phyloP scores from a whole-genome alignment of 2,888 invertebrate species.

The Dorcus hopei region DNA sequence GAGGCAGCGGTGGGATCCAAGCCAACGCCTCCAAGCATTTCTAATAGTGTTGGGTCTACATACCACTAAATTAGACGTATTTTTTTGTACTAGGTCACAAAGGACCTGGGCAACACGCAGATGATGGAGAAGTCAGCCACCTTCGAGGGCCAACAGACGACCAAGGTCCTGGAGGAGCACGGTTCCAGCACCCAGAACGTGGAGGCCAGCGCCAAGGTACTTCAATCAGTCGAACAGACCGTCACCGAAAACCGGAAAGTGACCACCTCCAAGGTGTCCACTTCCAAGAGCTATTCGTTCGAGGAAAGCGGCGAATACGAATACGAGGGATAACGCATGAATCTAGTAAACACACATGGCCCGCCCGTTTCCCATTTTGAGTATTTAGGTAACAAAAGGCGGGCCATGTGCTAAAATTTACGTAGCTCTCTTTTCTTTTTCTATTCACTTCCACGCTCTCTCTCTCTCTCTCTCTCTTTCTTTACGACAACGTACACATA shows the following conservation, averaged over 20 bases:
- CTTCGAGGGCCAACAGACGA: constrained; percentile 43
- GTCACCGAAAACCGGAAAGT: constrained; percentile 43
- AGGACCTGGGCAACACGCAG: constrained; percentile 44
- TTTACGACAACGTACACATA: too few relatives aligned
- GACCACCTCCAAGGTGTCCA: constrained; percentile 41
- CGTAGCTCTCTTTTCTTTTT: too few relatives aligned
- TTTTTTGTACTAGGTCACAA: constrained; percentile 38
- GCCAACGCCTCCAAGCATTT: too few relatives aligned
- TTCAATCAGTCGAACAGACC: constrained; percentile 37
- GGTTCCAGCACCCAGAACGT: constrained; percentile 35
- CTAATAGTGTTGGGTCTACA: too few relatives aligned
- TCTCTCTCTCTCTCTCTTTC: too few relatives aligned
- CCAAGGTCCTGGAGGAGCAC: constrained; percentile 43
- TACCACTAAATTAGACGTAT: too few relatives aligned
- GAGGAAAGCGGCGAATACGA: constrained; percentile 48
- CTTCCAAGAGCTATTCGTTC: constrained; percentile 45
- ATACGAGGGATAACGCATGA: constrained; percentile 18
- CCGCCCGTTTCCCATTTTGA: too few relatives aligned
- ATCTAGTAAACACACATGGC: constrained; percentile 1
- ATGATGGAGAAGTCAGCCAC: constrained; percentile 44
- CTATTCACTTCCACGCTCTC: too few relatives aligned
- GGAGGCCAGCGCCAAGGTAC: constrained; percentile 40
- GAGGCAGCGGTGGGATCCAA: too few relatives aligned
- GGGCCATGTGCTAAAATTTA: too few relatives aligned
- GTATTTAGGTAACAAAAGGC: too few relatives aligned